Conservation (phyloP, 2,888 invertebrate genomes). For the Pristionchus mayeri region DNA sequence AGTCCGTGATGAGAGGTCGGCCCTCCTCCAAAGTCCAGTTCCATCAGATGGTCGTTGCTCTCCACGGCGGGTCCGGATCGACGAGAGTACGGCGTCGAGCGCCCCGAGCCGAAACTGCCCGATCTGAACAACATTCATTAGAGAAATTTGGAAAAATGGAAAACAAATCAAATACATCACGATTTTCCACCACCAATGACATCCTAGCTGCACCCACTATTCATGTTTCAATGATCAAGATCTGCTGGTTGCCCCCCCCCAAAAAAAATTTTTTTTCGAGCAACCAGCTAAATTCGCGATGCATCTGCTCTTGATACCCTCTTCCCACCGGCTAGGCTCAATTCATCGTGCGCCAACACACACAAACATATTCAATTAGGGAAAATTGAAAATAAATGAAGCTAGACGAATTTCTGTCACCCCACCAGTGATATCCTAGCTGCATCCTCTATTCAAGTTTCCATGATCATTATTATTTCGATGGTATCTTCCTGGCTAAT, state of each 20-base stretch:
- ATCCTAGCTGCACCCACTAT: not conserved
- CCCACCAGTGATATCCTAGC: not conserved
- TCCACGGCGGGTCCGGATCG: not conserved
- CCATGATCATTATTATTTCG: not conserved
- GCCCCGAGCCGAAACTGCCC: constrained; percentile 50
- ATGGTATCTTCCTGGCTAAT: too few relatives aligned
- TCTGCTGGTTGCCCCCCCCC: too few relatives aligned
- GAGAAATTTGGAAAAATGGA: too few relatives aligned
- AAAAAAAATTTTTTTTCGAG: too few relatives aligned
- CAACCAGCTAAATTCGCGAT: too few relatives aligned
- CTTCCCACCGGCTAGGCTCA: too few relatives aligned
- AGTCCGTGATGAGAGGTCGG: not conserved
- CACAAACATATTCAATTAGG: too few relatives aligned
- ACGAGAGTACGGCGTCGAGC: constrained; percentile 45
- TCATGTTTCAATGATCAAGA: not conserved
- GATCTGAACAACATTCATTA: constrained; percentile 31
- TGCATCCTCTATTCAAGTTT: not conserved
- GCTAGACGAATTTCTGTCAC: not conserved
- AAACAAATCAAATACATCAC: not conserved
- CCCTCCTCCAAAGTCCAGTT: constrained; percentile 52
- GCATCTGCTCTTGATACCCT: too few relatives aligned
- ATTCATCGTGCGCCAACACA: too few relatives aligned
- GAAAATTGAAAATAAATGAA: too few relatives aligned
- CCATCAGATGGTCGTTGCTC: constrained; percentile 48
- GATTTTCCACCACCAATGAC: not conserved